Evolutionary conservation across 2,888 invertebrate genomes (phyloP).

Genomic region (Barypeithes pellucidus): DNA sequence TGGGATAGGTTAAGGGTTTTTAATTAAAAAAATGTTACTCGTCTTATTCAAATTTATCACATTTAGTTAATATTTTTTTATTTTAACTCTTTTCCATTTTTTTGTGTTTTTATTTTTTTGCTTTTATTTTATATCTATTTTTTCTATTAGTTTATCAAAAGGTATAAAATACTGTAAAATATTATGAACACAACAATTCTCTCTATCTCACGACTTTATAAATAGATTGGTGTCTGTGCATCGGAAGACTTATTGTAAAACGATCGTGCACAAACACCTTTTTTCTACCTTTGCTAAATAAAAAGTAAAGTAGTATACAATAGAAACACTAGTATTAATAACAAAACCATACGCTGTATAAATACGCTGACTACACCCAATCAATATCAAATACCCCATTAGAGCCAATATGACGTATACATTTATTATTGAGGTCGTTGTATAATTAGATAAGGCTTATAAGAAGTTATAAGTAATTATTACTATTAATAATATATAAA

Average conservation of each 20-base stretch:
- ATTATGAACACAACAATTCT: conserved; percentile 72
- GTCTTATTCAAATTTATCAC: conserved; percentile 54
- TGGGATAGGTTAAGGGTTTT: conserved; percentile 46
- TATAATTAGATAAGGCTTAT: conserved; percentile 18
- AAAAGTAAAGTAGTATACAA: conserved; percentile 49
- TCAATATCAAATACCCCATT: neutral
- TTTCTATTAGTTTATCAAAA: conserved; percentile 65
- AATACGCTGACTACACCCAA: conserved; percentile 36
- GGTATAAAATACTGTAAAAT: conserved; percentile 72
- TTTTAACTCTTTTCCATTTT: conserved; percentile 60
- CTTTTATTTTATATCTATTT: conserved; percentile 62
- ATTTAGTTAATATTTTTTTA: conserved; percentile 53
- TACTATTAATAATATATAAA: conserved; percentile 8
- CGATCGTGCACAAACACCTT: conserved; percentile 54
- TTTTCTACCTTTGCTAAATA: conserved; percentile 45
- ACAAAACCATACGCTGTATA: conserved; percentile 42
- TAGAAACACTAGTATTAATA: conserved; percentile 48
- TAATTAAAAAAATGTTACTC: conserved; percentile 44
- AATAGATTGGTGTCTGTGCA: conserved; percentile 53
- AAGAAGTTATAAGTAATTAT: neutral
- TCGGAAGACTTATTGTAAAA: conserved; percentile 58
- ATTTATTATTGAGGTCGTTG: neutral
- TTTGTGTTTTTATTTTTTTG: conserved; percentile 56
- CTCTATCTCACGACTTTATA: conserved; percentile 67
- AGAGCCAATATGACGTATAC: neutral